Conservation (phyloP, 1,140 invertebrate species). For the Rhynchophorus ferrugineus region DNA sequence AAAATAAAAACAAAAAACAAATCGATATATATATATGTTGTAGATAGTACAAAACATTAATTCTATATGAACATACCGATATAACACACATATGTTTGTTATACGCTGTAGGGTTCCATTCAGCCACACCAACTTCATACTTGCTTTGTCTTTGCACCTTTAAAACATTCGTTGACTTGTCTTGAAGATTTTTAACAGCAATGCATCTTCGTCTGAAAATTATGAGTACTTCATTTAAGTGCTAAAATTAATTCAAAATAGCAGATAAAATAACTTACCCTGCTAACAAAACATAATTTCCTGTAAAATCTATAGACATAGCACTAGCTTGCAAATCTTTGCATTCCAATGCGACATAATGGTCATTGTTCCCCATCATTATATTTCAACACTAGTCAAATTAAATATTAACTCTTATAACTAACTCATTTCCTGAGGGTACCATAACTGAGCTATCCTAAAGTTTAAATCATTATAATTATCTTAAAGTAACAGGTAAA, state of each 20-base stretch:
- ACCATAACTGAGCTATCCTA: too few relatives aligned
- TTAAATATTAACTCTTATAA: background rate
- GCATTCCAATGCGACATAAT: slow-evolving; percentile 37
- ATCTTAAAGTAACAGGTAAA: too few relatives aligned
- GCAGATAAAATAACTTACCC: slow-evolving; percentile 51
- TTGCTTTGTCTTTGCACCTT: slow-evolving; percentile 84
- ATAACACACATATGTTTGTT: slow-evolving; percentile 80
- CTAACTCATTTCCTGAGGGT: too few relatives aligned
- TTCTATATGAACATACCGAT: slow-evolving; percentile 57
- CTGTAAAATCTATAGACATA: slow-evolving; percentile 83
- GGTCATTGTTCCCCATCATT: slow-evolving; percentile 33
- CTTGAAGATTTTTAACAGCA: slow-evolving; percentile 66
- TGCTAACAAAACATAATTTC: slow-evolving; percentile 74
- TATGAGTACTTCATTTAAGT: slow-evolving; percentile 11
- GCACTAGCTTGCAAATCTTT: slow-evolving; percentile 73
- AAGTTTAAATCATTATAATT: too few relatives aligned
- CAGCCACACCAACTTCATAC: slow-evolving; percentile 85
- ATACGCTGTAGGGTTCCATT: slow-evolving; percentile 79
- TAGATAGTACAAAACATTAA: background rate
- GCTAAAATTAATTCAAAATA: background rate
- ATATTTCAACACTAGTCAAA: background rate
- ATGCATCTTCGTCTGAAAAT: slow-evolving; percentile 64
- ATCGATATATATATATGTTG: background rate
- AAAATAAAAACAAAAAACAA: background rate
- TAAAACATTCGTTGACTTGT: slow-evolving; percentile 62